Base-by-base conservation (phyloP, 2,113 vertebrate genomes). In the Galemys pyrenaicus region DNA sequence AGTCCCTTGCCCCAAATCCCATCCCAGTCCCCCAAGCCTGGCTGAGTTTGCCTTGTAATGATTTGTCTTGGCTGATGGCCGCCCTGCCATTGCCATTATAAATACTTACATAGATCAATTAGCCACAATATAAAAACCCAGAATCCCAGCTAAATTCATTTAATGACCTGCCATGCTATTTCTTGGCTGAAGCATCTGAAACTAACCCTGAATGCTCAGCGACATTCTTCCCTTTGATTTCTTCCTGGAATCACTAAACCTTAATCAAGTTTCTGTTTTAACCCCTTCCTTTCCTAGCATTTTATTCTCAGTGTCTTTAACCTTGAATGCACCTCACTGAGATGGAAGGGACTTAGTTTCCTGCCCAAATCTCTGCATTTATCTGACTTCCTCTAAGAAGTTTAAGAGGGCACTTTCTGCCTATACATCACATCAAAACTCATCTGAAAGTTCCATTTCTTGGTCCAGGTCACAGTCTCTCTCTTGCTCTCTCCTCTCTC, bases 101-200 rank as follows among this genome's bases (percentile, higher is more conserved):
- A 95, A 98, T 96, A 96, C 87, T 97, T 95, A 93, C 94, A 88
- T 10, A 96, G 97, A 98, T 97, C 96, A 97, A 98, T 97, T 97
- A 96, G 95, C 94, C 83, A 78, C 0, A 17, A 83, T 67, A 94
- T 96, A 96, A 97, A 96, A 96, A 87, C 39, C 75, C 67, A 83
- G 75, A 92, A 87, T 94, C 91, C 96, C 91, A 94, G 68, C 96
- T 62, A 91, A 91, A 97, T 90, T 96, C 96, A 94, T 93, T 96
- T 80, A 83, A 94, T 83, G 96, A 97, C 95, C 96, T 95, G 96
- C 96, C 97, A 67, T 71, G 78, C 19, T 4, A 79, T 39, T 3
- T 51, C 96, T 97, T 96, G 97, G 90, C 94, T 93, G 88, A 89
- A 96, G 79, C 19, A 91, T 96, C 93, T 94, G 95, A 97, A 96